Evolutionary conservation across 2,888 invertebrate genomes (phyloP).

Genomic region (Platycheirus albimanus): DNA sequence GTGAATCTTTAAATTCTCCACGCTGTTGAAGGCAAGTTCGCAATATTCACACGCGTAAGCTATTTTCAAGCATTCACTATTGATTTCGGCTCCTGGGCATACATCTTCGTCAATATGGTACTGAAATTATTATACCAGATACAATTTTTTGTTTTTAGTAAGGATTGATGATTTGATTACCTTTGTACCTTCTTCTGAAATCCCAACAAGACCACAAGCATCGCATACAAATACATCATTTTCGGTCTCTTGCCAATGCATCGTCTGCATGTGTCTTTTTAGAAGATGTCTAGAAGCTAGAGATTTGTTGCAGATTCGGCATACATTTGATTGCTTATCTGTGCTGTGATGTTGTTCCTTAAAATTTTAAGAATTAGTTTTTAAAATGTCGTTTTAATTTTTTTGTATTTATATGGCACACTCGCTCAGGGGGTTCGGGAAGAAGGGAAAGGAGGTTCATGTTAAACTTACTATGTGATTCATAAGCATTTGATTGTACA

Average conservation of each 20-base stretch:
- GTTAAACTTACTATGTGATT: constrained; percentile 77
- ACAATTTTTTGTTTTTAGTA: too few species aligned
- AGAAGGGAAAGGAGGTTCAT: too few species aligned
- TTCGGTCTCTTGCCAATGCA: constrained; percentile 64
- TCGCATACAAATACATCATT: constrained; percentile 75
- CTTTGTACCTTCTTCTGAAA: constrained; percentile 73
- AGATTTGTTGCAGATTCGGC: constrained; percentile 78
- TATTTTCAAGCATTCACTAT: constrained; percentile 47
- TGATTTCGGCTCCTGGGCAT: constrained; percentile 34
- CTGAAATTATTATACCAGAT: constrained; percentile 42
- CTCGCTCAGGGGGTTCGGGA: too few species aligned
- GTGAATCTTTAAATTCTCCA: constrained; percentile 77
- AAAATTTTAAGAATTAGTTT: neutral
- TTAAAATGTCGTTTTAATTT: neutral
- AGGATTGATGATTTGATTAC: constrained; percentile 70
- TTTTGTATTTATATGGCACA: too few species aligned
- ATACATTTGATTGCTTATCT: constrained; percentile 72
- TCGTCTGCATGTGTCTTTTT: constrained; percentile 78
- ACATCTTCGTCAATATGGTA: constrained; percentile 42
- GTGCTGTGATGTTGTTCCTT: constrained; percentile 61
- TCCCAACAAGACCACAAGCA: constrained; percentile 78
- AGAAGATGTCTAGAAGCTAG: constrained; percentile 78
- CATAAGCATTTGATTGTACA: constrained; percentile 75
- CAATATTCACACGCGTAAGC: constrained; percentile 80
- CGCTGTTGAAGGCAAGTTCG: constrained; percentile 77